phyloP scores from a whole-genome alignment of 1,140 invertebrate genomes.

The Cherax destructor region DNA sequence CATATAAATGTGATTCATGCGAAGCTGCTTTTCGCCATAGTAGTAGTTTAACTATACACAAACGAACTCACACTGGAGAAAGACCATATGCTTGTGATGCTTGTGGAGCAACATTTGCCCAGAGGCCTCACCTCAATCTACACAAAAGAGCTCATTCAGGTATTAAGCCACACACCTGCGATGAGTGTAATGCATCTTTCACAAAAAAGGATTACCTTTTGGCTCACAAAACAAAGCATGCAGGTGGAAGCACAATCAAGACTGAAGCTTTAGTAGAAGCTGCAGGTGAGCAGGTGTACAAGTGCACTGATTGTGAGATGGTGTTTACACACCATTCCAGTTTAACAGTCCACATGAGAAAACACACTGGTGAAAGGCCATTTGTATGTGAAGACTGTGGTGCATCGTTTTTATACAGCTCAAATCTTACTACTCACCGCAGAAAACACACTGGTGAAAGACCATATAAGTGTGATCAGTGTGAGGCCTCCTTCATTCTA shows the following conservation, averaged over 20 bases:
- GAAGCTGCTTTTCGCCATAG: conserved; percentile 56
- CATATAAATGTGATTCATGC: conserved; percentile 49
- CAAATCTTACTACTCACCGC: conserved; percentile 61
- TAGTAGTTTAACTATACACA: conserved; percentile 52
- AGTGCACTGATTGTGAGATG: conserved; percentile 54
- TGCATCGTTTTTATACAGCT: conserved; percentile 61
- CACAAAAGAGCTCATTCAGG: conserved; percentile 57
- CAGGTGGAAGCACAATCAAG: conserved; percentile 45
- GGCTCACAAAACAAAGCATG: conserved; percentile 63
- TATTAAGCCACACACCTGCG: conserved; percentile 60
- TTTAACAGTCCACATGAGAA: conserved; percentile 58
- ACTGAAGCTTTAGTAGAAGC: conserved; percentile 50
- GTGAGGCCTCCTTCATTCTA: conserved; percentile 54
- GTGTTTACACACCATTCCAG: conserved; percentile 58
- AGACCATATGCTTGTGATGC: conserved; percentile 45
- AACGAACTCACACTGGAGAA: conserved; percentile 54
- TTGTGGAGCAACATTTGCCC: conserved; percentile 53
- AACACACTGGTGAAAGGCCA: conserved; percentile 57
- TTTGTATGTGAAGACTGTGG: conserved; percentile 58
- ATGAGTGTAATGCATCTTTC: conserved; percentile 63
- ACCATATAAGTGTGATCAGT: conserved; percentile 61
- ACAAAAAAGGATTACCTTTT: conserved; percentile 63
- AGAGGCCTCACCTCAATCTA: conserved; percentile 52
- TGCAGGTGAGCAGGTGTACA: conserved; percentile 50
- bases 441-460: conserved; percentile 58